Conservation (phyloP, 2,113 vertebrate species). For the Eurystomus gularis region DNA sequence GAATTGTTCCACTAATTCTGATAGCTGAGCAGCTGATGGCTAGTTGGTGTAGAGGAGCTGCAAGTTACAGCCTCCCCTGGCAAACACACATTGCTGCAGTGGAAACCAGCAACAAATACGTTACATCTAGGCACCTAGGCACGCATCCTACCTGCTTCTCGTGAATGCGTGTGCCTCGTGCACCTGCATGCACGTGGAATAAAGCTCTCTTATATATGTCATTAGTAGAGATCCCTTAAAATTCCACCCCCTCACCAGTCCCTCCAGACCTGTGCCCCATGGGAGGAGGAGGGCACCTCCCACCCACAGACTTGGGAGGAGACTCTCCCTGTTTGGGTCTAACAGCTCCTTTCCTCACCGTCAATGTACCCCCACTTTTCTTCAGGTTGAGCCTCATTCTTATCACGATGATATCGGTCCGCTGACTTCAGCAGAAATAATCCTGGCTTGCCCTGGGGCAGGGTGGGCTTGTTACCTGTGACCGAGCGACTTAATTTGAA, state of each 20-base stretch:
- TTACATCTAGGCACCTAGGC: background rate
- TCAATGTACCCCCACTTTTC: background rate
- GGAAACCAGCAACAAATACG: background rate
- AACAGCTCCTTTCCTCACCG: background rate
- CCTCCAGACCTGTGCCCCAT: background rate
- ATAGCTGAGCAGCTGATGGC: constrained; percentile 39
- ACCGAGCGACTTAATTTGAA: background rate
- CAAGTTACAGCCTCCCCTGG: background rate
- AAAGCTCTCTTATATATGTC: background rate
- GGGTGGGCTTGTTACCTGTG: background rate
- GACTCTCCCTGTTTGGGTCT: background rate
- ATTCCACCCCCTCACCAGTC: background rate
- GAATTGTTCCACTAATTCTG: constrained; percentile 47
- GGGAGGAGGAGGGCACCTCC: background rate
- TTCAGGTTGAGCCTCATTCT: background rate
- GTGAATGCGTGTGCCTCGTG: rapidly evolving
- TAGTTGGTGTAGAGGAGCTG: background rate
- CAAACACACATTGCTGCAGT: background rate
- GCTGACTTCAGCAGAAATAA: background rate
- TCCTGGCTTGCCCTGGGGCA: background rate
- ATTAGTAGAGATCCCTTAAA: background rate
- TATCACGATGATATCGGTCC: background rate
- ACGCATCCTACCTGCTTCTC: background rate
- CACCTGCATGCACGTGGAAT: background rate
- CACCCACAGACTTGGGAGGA: background rate